These are phyloP conservation scores for Semnopithecus entellus DNA, from an alignment of 2,113 vertebrate species.

Conservation along the genomic window DNA sequence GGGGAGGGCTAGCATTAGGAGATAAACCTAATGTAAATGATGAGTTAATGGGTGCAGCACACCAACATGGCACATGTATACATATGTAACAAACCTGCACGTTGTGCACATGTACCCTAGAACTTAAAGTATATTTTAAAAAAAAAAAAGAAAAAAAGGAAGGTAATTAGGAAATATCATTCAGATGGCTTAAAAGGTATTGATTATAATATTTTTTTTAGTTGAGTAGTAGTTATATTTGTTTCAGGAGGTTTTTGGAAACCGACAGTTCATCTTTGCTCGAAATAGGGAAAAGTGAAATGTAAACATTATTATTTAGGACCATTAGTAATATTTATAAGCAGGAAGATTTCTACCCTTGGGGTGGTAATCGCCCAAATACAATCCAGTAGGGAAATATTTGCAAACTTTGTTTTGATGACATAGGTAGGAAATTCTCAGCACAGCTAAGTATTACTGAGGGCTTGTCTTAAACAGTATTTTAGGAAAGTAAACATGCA, in stretches of 20 bases:
- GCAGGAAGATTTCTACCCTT: neutral
- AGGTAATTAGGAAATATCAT: neutral
- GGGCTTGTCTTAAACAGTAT: neutral
- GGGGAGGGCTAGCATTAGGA: too few species aligned
- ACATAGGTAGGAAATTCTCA: neutral
- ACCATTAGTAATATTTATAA: neutral
- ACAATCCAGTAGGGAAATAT: neutral
- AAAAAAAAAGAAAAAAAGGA: neutral
- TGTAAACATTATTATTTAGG: neutral
- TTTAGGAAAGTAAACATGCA: neutral
- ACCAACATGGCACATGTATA: too few species aligned
- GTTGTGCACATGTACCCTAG: too few species aligned
- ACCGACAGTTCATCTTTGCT: neutral
- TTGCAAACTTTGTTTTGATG: neutral
- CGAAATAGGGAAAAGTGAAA: neutral
- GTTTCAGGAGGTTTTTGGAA: neutral
- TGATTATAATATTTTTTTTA: neutral
- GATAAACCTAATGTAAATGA: too few species aligned
- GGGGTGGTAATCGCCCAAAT: neutral
- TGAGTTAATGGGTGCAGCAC: too few species aligned
- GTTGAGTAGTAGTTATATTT: neutral
- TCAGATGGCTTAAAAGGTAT: neutral
- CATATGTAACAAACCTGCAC: too few species aligned
- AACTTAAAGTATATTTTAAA: too few species aligned
- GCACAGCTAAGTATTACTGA: neutral